Conservation (phyloP, 1,140 invertebrate species). For the Argopecten irradians region DNA sequence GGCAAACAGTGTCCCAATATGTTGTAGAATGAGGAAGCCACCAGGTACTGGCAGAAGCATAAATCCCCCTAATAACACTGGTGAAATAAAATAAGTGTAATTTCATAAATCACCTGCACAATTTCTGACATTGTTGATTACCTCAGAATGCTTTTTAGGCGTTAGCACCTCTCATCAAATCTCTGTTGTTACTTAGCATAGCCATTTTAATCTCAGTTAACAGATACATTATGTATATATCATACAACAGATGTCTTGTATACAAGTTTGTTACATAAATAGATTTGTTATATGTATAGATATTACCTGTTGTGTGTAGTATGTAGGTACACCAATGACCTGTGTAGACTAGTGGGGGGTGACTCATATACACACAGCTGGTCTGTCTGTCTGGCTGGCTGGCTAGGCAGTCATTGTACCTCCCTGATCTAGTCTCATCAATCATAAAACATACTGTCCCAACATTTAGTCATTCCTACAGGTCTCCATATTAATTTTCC, state of each 20-base stretch:
- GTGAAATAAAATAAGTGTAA: too few species aligned
- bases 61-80: too few species aligned
- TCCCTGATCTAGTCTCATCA: not conserved
- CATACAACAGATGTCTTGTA: not conserved
- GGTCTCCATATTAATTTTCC: not conserved
- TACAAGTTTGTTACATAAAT: not conserved
- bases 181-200: not conserved
- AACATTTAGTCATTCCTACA: not conserved
- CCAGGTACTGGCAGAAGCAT: too few species aligned
- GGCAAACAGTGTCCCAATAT: too few species aligned
- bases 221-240: not conserved
- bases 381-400: not conserved
- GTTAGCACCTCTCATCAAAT: not conserved
- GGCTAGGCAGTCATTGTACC: not conserved
- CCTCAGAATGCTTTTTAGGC: too few species aligned
- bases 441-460: not conserved
- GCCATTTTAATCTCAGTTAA: not conserved
- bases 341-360: not conserved
- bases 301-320: not conserved
- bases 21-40: too few species aligned
- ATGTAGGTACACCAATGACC: not conserved
- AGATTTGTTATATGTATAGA: not conserved
- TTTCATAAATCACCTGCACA: too few species aligned
- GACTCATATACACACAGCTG: not conserved
- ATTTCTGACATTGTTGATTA: too few species aligned